A percentile compares a stretch with the other conserved stretches of the same genome.
Conservation (phyloP, 2,797 vertebrate genomes). For the Pseudotriccus pelzelni region DNA sequence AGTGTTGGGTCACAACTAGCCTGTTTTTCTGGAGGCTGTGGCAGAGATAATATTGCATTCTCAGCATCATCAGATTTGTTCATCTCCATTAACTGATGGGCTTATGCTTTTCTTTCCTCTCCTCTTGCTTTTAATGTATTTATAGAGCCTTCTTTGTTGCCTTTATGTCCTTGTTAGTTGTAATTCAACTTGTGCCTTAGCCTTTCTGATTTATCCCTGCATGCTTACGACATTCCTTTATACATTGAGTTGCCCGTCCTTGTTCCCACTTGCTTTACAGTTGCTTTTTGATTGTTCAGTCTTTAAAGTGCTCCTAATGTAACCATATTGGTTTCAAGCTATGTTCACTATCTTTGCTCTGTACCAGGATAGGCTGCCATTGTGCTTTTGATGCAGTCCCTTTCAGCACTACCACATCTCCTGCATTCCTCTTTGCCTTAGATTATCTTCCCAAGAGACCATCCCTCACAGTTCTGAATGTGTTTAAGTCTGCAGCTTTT, state of each 20-base stretch:
- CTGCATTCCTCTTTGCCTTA: not conserved
- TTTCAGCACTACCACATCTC: not conserved
- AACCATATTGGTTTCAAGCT: conserved; percentile 30
- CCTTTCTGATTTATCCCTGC: conserved; percentile 34
- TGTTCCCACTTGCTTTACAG: not conserved
- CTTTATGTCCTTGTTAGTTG: conserved; percentile 30
- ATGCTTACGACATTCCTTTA: not conserved
- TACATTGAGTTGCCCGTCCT: conserved; percentile 10
- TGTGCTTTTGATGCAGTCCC: not conserved
- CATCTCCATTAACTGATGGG: conserved; percentile 1
- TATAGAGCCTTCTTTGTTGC: conserved; percentile 30
- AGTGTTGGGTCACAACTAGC: not conserved
- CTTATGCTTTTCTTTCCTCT: not conserved
- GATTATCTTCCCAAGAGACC: not conserved
- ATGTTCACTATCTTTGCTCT: not conserved
- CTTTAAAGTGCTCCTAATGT: conserved; percentile 13
- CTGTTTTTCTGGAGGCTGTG: not conserved
- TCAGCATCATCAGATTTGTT: not conserved
- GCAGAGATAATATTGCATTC: not conserved
- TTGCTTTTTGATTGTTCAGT: conserved; percentile 25
- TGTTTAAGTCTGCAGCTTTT: not conserved
- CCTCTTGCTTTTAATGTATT: conserved; percentile 24
- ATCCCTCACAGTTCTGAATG: not conserved
- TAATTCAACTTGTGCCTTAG: conserved; percentile 19
- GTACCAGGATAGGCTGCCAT: not conserved